Conservation (phyloP, 2,888 invertebrate species). For the Fragum whitleyi region DNA sequence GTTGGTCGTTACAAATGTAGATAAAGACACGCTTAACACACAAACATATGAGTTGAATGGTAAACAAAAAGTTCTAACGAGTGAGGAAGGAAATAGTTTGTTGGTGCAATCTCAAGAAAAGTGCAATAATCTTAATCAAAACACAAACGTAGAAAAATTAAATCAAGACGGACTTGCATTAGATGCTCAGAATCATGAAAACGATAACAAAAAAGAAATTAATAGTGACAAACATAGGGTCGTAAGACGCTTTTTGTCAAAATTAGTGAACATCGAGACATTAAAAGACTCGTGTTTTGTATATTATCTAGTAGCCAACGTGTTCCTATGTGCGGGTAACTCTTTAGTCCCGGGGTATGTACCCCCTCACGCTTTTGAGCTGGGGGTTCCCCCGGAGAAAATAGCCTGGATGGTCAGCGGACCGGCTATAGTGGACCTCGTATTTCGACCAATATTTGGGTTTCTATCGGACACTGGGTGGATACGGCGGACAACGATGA, state of each 20-base stretch:
- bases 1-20: neutral
- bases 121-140: neutral
- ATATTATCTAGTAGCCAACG: conserved; percentile 40
- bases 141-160: neutral
- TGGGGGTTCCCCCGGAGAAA: conserved; percentile 43
- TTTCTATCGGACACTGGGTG: conserved; percentile 44
- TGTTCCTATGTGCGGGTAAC: conserved; percentile 36
- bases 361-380: conserved; percentile 60
- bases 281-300: conserved; percentile 25
- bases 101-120: neutral
- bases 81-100: neutral
- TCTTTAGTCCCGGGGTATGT: conserved; percentile 47
- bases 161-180: neutral
- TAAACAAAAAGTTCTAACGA: neutral
- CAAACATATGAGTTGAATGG: neutral
- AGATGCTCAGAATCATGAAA: neutral
- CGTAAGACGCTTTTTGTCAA: neutral
- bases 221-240: neutral
- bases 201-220: neutral
- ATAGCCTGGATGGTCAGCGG: conserved; percentile 52
- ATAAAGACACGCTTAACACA: neutral
- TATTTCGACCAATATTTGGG: conserved; percentile 41
- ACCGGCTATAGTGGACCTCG: conserved; percentile 51
- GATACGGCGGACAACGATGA: conserved; percentile 36
- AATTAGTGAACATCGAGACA: neutral